Evolutionary conservation across 2,888 invertebrate genomes (phyloP), one percentile per base, ranked within the genome.

Genomic region (Amphipoea lucens): DNA sequence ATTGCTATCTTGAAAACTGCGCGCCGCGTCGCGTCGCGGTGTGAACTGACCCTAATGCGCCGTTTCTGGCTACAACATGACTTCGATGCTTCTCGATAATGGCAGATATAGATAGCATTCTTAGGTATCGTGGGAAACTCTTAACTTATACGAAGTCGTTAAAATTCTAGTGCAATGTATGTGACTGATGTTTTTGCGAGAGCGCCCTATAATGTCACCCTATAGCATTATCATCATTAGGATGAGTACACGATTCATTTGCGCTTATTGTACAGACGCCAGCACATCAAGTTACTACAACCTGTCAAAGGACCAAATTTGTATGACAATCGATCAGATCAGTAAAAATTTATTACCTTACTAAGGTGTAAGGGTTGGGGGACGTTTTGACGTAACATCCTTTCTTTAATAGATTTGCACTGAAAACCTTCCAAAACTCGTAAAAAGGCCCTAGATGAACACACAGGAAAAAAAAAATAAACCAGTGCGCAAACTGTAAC

Each of bases 61-160:
- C 14, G 14, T 7, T 66, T 76, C 73, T 67, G 14, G 23, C 54
- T 62, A 29, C 29, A 71, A 42, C 48, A 29, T 42, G 42, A 57
- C 54, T 45, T 29, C 29, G 70, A 71, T 74, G 65, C n/a, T 66
- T 71, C 76, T 79, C 65, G 62, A 80, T 86, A 79, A 17, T 83
- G 40, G 23, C 92, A 93, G 36, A 94, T 95, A 85, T 66, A 81
- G 71, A 81, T 72, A 85, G 63, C 78, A 74, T 85, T 87, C 71
- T 54, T 66, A 89, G 85, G 40, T 73, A 76, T 23, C 85, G 85
- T 86, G 83, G 72, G 85, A 86, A 83, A 66, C 57, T 72, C 45
- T 62, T 72, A 78, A 67, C 69, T 81, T 74, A 74, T 81, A 78
- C 62, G 66, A 66, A 54, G 72, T 76, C 69, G 74, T 74, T 81